Conservation (phyloP, 2,113 vertebrate species). For the Capreolus pygargus region DNA sequence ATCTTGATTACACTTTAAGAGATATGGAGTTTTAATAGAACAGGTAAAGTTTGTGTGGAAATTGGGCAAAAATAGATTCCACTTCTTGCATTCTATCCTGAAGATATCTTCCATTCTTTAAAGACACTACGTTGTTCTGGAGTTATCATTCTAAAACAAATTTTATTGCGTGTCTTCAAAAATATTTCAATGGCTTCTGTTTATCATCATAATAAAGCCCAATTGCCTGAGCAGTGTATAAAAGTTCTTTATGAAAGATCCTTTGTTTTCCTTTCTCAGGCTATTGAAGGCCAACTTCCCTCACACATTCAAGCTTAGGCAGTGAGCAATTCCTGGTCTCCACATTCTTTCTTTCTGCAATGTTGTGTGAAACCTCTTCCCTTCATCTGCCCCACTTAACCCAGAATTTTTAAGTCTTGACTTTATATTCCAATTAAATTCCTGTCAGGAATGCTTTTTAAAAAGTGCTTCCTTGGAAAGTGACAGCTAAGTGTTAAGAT, state of each 20-base stretch:
- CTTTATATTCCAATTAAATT: not conserved
- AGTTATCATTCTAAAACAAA: not conserved
- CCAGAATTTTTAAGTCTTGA: not conserved
- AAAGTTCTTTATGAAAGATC: not conserved
- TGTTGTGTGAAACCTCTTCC: not conserved
- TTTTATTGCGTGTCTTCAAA: not conserved
- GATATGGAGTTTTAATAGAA: not conserved
- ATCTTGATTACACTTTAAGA: not conserved
- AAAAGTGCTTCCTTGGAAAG: not conserved
- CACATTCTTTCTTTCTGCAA: not conserved
- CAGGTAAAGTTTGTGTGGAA: not conserved
- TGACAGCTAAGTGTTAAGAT: not conserved
- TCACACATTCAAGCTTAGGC: accelerated
- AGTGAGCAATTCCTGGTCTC: accelerated
- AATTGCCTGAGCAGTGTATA: not conserved
- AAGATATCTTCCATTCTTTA: not conserved
- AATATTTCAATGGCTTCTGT: not conserved
- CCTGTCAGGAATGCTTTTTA: not conserved
- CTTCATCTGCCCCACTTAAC: not conserved
- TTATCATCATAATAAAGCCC: not conserved
- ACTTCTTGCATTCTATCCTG: not conserved
- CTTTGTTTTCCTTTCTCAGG: no score
- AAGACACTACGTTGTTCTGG: not conserved
- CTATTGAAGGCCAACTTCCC: not conserved
- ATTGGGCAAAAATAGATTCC: not conserved